phyloP scores from a whole-genome alignment of 2,797 vertebrate genomes.

The Petrocephalus sullivani region DNA sequence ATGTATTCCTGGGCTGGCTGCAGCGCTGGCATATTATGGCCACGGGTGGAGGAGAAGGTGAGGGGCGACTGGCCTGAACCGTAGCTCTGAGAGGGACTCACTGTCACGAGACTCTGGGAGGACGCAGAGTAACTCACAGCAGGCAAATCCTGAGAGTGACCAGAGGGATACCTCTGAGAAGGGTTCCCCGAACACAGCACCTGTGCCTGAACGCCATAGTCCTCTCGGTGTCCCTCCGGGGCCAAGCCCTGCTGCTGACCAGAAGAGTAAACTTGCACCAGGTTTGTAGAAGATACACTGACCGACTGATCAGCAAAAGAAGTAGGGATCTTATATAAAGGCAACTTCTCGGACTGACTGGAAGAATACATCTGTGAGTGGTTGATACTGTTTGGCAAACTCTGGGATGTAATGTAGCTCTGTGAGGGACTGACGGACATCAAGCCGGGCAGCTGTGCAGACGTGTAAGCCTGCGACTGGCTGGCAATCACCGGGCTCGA shows the following conservation, averaged over 20 bases:
- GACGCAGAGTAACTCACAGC: constrained; percentile 85
- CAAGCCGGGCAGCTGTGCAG: constrained; percentile 79
- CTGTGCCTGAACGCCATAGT: constrained; percentile 78
- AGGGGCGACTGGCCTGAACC: constrained; percentile 77
- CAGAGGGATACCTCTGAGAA: constrained; percentile 80
- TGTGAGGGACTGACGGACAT: constrained; percentile 84
- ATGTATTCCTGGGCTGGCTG: constrained; percentile 77
- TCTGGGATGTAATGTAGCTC: constrained; percentile 74
- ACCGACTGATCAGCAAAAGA: constrained; percentile 78
- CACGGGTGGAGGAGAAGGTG: constrained; percentile 73
- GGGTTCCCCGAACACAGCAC: constrained; percentile 77
- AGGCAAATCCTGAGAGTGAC: constrained; percentile 85
- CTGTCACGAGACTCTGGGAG: constrained; percentile 75
- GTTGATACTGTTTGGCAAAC: constrained; percentile 67
- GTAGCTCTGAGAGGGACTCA: constrained; percentile 81
- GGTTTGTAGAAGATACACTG: constrained; percentile 73
- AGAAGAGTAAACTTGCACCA: constrained; percentile 77
- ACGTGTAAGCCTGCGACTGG: constrained; percentile 81
- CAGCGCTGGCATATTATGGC: constrained; percentile 69
- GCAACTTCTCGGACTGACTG: constrained; percentile 77
- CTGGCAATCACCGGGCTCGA: constrained; percentile 86
- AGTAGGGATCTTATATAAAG: constrained; percentile 83
- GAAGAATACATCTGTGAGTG: constrained; percentile 79
- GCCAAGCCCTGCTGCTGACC: constrained; percentile 73
- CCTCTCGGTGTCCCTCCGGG: constrained; percentile 68